Evolutionary conservation across 2,888 invertebrate genomes (phyloP).

Genomic region (Abrostola tripartita): DNA sequence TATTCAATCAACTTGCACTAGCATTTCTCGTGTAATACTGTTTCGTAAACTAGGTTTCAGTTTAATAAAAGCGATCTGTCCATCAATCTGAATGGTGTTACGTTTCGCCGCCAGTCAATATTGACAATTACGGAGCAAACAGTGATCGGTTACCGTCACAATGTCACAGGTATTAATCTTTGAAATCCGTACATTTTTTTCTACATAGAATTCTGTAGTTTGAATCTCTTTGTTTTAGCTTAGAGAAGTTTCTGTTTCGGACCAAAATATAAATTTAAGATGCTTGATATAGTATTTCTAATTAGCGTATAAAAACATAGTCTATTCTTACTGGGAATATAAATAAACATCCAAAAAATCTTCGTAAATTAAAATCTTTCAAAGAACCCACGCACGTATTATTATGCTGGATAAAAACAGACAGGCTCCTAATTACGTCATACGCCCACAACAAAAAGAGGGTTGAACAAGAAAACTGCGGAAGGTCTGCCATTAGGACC

Average conservation of each 20-base stretch:
- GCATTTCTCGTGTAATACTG: neutral
- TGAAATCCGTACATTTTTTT: neutral
- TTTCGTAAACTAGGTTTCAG: neutral
- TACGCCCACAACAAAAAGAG: slow-evolving; percentile 14
- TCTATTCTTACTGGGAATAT: neutral
- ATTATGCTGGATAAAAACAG: slow-evolving; percentile 11
- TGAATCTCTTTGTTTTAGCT: too few relatives aligned
- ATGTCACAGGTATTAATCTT: neutral
- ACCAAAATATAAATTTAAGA: too few relatives aligned
- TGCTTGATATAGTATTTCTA: too few relatives aligned
- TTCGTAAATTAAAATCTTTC: neutral
- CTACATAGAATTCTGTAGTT: neutral
- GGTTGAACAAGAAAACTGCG: slow-evolving; percentile 7
- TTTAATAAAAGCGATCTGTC: neutral
- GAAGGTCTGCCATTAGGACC: slow-evolving; percentile 5
- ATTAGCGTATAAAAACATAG: neutral
- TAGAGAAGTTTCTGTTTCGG: too few relatives aligned
- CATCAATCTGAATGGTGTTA: neutral
- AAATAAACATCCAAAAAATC: slow-evolving; percentile 5
- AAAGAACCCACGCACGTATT: slow-evolving; percentile 2
- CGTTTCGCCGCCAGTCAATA: slow-evolving; percentile 1
- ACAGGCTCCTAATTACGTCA: slow-evolving; percentile 27
- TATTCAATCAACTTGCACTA: neutral
- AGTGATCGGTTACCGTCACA: neutral
- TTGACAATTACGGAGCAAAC: neutral